Conservation (phyloP, 2,797 vertebrate species). For the Poeciliopsis infans region DNA sequence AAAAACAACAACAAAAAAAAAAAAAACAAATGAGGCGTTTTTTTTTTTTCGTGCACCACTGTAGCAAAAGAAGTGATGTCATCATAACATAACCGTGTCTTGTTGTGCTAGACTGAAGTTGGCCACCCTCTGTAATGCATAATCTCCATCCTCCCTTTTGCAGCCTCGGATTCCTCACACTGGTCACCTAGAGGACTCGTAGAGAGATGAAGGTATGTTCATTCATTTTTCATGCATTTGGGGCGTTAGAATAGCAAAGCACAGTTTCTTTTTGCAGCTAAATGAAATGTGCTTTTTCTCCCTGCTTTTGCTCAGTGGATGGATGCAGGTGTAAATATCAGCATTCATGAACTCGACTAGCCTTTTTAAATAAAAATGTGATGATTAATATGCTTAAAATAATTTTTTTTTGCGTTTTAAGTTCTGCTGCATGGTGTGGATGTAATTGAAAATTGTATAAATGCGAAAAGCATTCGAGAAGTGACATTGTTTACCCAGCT, state of each 20-base stretch:
- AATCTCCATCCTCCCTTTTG: constrained; percentile 53
- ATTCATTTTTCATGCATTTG: constrained; percentile 29
- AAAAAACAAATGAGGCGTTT: neutral
- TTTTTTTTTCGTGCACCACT: constrained; percentile 47
- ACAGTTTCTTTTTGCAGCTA: neutral
- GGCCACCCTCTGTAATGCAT: constrained; percentile 31
- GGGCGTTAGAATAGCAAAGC: neutral
- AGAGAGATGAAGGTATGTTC: constrained; percentile 84
- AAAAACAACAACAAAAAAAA: rapidly evolving
- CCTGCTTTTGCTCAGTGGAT: neutral
- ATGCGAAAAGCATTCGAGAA: neutral
- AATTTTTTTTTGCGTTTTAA: neutral
- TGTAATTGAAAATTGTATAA: neutral
- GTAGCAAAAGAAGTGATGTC: constrained; percentile 74
- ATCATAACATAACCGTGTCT: constrained; percentile 69
- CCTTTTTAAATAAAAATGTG: neutral
- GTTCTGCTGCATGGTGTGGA: neutral
- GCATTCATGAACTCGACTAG: neutral
- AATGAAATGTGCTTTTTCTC: neutral
- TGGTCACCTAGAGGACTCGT: constrained; percentile 74
- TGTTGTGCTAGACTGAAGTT: constrained; percentile 64
- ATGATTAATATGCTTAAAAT: neutral
- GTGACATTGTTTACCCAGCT: neutral
- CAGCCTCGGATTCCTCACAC: constrained; percentile 69
- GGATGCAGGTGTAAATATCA: neutral